Conservation (phyloP, 2,113 vertebrate genomes). For the Strigops habroptila region DNA sequence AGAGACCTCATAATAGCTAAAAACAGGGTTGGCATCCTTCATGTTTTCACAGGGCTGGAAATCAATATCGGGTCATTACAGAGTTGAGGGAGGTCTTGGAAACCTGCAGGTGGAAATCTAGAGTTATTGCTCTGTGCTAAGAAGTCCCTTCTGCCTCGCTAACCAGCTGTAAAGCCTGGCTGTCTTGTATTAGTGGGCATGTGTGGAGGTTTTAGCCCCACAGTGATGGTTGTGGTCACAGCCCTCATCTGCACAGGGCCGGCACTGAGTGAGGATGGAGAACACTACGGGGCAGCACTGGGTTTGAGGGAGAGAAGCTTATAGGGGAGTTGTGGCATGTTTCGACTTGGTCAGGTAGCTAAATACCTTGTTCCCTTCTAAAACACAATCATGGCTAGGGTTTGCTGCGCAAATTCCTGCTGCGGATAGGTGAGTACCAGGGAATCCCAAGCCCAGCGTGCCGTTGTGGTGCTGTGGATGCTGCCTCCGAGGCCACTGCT, state of each 20-base stretch:
- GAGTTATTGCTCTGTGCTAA: background rate
- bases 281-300: rapidly evolving
- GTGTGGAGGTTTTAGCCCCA: background rate
- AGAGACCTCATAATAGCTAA: background rate
- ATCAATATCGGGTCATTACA: rapidly evolving
- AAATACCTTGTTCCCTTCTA: background rate
- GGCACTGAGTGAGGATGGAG: rapidly evolving
- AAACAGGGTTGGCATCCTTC: background rate
- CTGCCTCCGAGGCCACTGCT: background rate
- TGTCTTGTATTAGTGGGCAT: rapidly evolving
- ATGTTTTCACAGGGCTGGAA: background rate
- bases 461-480: rapidly evolving
- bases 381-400: background rate
- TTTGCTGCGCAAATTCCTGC: background rate
- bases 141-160: background rate
- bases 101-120: rapidly evolving
- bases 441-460: background rate
- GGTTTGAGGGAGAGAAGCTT: background rate
- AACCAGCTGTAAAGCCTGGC: background rate
- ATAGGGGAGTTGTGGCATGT: rapidly evolving
- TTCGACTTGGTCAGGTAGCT: background rate
- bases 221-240: rapidly evolving
- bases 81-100: background rate
- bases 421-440: background rate
- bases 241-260: background rate